Evolutionary conservation across 2,797 vertebrate species (phyloP).

Genomic region (Coregonus sp.): DNA sequence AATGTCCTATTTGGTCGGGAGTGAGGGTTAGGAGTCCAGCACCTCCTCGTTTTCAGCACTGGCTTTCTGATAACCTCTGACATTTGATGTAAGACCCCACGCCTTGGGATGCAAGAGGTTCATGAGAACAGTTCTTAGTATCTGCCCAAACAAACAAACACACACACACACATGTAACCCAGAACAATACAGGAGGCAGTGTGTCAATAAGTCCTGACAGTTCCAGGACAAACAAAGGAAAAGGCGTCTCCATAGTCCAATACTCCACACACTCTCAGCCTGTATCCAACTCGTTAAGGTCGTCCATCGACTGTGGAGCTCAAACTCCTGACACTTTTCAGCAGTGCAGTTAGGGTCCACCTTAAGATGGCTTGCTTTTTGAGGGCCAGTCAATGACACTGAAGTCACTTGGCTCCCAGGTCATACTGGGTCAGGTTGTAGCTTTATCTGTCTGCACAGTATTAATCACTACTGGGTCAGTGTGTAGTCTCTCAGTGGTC

Average conservation of each 20-base stretch:
- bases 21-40: neutral
- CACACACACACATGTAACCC: neutral
- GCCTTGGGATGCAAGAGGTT: neutral
- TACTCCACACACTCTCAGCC: neutral
- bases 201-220: neutral
- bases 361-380: neutral
- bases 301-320: neutral
- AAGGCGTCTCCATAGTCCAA: neutral
- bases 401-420: neutral
- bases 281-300: neutral
- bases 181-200: neutral
- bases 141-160: neutral
- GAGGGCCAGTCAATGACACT: neutral
- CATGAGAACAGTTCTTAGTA: constrained; percentile 14
- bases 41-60: too few species aligned
- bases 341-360: neutral
- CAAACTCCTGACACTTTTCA: neutral
- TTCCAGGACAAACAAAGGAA: neutral
- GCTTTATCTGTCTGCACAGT: neutral
- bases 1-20: neutral
- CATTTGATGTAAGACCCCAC: neutral
- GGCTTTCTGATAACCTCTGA: neutral
- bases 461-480: neutral
- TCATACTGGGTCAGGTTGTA: neutral
- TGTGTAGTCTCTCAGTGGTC: neutral